phyloP scores from a whole-genome alignment of 2,797 vertebrate species.

The Lindbergichthys nudifrons region DNA sequence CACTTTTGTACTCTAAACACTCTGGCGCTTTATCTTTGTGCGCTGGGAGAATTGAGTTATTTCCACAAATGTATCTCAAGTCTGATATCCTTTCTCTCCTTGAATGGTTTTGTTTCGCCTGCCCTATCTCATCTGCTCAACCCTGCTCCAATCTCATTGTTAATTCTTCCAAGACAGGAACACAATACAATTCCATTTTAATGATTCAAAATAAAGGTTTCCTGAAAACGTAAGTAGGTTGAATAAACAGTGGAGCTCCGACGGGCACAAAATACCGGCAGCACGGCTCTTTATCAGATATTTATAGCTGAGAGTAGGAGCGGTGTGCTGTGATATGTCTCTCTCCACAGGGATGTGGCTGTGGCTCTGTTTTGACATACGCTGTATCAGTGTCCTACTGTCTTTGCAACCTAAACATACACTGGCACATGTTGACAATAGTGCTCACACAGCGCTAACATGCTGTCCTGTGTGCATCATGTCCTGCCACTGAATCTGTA shows the following conservation, averaged over 20 bases:
- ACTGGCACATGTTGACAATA: slow-evolving; percentile 59
- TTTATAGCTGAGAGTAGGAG: slow-evolving; percentile 52
- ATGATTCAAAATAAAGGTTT: slow-evolving; percentile 64
- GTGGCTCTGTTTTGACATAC: slow-evolving; percentile 55
- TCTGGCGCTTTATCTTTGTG: slow-evolving; percentile 65
- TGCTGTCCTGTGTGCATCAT: slow-evolving; percentile 37
- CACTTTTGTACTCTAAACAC: slow-evolving; percentile 69
- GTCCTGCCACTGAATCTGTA: slow-evolving; percentile 57
- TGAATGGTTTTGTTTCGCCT: slow-evolving; percentile 70
- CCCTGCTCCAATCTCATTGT: slow-evolving; percentile 60
- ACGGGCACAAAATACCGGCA: slow-evolving; percentile 54
- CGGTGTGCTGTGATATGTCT: slow-evolving; percentile 38
- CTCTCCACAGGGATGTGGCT: slow-evolving; percentile 60
- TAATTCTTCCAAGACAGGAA: slow-evolving; percentile 69
- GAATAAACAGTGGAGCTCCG: slow-evolving; percentile 63
- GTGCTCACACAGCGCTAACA: slow-evolving; percentile 47
- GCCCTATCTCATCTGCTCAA: slow-evolving; percentile 71
- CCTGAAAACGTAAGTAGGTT: slow-evolving; percentile 63
- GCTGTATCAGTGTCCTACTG: slow-evolving; percentile 55
- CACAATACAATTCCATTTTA: slow-evolving; percentile 57
- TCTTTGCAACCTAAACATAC: slow-evolving; percentile 62
- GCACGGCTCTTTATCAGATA: slow-evolving; percentile 50
- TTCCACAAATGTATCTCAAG: slow-evolving; percentile 68
- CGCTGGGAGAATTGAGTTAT: slow-evolving; percentile 70
- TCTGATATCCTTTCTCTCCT: slow-evolving; percentile 65